Base-by-base conservation (phyloP, 2,888 invertebrate genomes). In the Rhimphoctona megacephalus region DNA sequence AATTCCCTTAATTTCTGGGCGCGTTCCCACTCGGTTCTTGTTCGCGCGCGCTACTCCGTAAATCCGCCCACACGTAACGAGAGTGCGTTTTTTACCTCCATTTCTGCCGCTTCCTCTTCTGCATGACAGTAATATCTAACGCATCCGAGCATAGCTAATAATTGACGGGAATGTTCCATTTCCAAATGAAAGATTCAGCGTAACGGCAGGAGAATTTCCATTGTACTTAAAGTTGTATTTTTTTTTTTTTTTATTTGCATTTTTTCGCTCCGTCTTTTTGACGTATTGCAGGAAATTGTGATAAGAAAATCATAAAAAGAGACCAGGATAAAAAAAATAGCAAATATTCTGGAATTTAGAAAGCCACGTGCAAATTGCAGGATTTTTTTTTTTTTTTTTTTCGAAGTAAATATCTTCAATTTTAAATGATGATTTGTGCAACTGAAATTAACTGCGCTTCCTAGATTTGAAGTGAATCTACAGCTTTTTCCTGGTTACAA, bases 11-110 rank as follows among this genome's bases (percentile, higher is more conserved):
- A 79, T 83, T 83, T 83, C 79, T 83, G 83, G 73, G 83, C 73
- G 73, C 83, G 78, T 72, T 78, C 52, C 39, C 78, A 61, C 72
- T 72, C 14, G 70, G 67, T n/a, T 67, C 67, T 73, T 67, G 73
- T 79, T 73, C 73, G 66, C 73, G 83, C 73, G 79, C 79, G 83
- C 83, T 67, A 79, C 83, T 83, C 83, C 83, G 83, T 83, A 83
- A 83, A 83, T 83, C 83, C 83, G 83, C 83, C 83, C 79, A 83
- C 83, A 66, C 83, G 66, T 54, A 66, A 83, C 78, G 36, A 80
- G 80, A 72, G 54, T 22, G 57, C 54, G 22, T 64, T 57, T 30
- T 66, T 46, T 83, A 3, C 6, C 61, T 54, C 61, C 22, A 30
- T 33, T 46, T 43, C 54, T n/a, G 30, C 17, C 25, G 54, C 73